phyloP scores from a whole-genome alignment of 2,888 invertebrate genomes.

The Sinhomidia bicolor region DNA sequence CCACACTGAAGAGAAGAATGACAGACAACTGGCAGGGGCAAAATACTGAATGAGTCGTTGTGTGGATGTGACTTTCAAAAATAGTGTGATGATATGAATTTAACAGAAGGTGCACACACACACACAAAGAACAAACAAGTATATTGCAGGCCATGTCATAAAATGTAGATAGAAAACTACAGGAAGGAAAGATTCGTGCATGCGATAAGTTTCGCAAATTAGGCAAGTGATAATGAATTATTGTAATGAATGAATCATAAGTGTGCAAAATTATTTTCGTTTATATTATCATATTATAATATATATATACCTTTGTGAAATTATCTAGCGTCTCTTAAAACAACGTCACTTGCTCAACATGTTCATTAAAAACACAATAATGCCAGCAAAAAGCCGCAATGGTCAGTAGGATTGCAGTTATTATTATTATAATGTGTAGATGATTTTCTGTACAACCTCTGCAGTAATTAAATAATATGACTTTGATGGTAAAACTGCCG shows the following conservation, averaged over 20 bases:
- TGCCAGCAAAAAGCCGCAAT: too few relatives aligned
- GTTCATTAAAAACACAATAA: too few relatives aligned
- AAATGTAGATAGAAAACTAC: slow-evolving; percentile 10
- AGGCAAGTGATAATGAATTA: slow-evolving; percentile 60
- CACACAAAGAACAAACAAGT: too few relatives aligned
- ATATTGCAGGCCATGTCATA: slow-evolving; percentile 24
- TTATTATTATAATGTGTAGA: too few relatives aligned
- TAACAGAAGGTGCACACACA: background rate
- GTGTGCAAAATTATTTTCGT: background rate
- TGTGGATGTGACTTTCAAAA: slow-evolving; percentile 43
- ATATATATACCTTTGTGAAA: too few relatives aligned
- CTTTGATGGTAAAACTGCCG: too few relatives aligned
- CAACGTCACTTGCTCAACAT: too few relatives aligned
- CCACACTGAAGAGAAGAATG: slow-evolving; percentile 57
- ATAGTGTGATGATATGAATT: background rate
- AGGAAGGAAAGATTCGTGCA: slow-evolving; percentile 55
- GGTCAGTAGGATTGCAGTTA: too few relatives aligned
- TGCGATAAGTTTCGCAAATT: slow-evolving; percentile 47
- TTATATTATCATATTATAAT: too few relatives aligned
- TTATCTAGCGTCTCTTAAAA: too few relatives aligned
- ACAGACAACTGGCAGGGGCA: slow-evolving; percentile 51
- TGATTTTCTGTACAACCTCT: too few relatives aligned
- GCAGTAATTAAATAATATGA: too few relatives aligned
- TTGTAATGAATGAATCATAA: slow-evolving; percentile 37
- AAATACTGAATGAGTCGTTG: background rate